Evolutionary conservation across 1,140 invertebrate species (phyloP).

Genomic region (Drosophila mauritiana): DNA sequence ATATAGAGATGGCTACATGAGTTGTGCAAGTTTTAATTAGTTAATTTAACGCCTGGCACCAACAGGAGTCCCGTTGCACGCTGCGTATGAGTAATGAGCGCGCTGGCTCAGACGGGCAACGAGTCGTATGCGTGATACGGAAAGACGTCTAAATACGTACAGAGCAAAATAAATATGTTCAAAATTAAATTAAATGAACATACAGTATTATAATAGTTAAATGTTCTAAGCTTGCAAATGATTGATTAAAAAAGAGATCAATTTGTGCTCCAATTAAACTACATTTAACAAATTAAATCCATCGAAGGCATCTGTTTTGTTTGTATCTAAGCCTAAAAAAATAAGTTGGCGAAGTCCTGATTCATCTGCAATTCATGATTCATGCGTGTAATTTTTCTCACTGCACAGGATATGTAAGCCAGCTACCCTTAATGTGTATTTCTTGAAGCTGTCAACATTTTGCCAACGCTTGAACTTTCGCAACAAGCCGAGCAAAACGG

Average conservation of each 20-base stretch:
- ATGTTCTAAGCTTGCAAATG: background rate
- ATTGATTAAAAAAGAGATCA: background rate
- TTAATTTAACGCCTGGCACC: constrained; percentile 78
- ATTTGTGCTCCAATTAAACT: background rate
- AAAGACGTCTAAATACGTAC: constrained; percentile 26
- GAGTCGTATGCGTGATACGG: constrained; percentile 9
- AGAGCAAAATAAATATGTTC: constrained; percentile 9
- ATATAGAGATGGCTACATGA: constrained; percentile 29
- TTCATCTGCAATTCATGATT: background rate
- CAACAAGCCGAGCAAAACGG: constrained; percentile 32
- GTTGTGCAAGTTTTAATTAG: constrained; percentile 80
- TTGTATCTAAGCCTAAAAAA: too few relatives aligned
- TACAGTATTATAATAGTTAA: too few relatives aligned
- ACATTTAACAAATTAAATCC: background rate
- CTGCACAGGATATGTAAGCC: constrained; percentile 14
- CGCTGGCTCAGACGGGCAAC: constrained; percentile 19
- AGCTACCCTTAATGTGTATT: constrained; percentile 47
- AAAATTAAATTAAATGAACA: too few relatives aligned
- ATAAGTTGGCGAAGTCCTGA: background rate
- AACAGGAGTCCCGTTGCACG: constrained; percentile 53
- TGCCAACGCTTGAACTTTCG: constrained; percentile 63
- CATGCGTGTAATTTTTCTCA: background rate
- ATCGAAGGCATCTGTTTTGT: background rate
- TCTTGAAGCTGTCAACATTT: constrained; percentile 68
- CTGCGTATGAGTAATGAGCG: constrained; percentile 75